A percentile compares a stretch with the other conserved stretches of the same genome.
Evolutionary conservation across 2,888 invertebrate genomes (phyloP).

Genomic region (Morpho deidamia): DNA sequence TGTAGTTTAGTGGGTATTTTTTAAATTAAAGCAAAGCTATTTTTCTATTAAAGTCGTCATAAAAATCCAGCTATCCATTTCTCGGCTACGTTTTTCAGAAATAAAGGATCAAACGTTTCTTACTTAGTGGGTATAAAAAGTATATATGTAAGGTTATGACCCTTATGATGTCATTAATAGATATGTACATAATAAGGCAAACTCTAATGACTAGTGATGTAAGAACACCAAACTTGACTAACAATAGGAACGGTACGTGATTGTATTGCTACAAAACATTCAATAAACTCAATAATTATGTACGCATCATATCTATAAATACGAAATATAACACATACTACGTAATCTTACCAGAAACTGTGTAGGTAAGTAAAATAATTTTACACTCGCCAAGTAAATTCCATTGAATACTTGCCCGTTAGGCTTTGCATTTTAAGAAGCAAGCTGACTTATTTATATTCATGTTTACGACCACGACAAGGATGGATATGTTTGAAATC

Average conservation of each 20-base stretch:
- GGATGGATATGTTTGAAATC: constrained; percentile 4
- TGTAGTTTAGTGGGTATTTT: too few species aligned
- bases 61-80: too few species aligned
- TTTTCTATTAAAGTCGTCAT: neutral
- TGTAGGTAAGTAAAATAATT: constrained; percentile 5
- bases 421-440: constrained; percentile 39
- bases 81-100: too few species aligned
- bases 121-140: too few species aligned
- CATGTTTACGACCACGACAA: constrained; percentile 25
- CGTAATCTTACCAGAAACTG: neutral
- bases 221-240: constrained; percentile 22
- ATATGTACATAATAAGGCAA: neutral
- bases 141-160: too few species aligned
- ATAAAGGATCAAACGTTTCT: too few species aligned
- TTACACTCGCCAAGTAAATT: constrained; percentile 31
- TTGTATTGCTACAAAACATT: constrained; percentile 10
- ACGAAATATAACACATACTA: neutral
- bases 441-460: constrained; percentile 31
- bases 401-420: constrained; percentile 30
- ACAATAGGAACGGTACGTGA: constrained; percentile 15
- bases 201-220: constrained; percentile 24
- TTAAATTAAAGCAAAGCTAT: too few species aligned
- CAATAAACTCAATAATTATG: too few species aligned
- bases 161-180: too few species aligned
- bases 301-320: neutral